Conservation (phyloP, 1,140 invertebrate genomes). For the Akabosia matsudoensis region DNA sequence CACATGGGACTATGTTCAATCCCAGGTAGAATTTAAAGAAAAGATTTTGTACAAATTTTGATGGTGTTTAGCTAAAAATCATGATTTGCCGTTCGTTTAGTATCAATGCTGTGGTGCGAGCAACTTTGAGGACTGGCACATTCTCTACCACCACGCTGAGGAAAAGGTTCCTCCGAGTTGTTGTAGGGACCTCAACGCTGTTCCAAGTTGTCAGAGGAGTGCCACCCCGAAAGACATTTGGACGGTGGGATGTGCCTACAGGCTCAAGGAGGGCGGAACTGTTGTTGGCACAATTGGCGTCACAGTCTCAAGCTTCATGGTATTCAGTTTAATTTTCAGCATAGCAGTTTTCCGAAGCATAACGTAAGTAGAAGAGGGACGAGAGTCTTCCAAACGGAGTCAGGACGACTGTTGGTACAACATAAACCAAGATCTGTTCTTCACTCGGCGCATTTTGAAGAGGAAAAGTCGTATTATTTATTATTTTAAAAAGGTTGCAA, state of each 20-base stretch:
- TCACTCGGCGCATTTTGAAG: too few species aligned
- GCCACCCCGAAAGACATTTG: conserved; percentile 63
- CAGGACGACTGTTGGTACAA: too few species aligned
- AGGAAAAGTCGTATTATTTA: too few species aligned
- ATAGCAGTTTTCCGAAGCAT: conserved; percentile 50
- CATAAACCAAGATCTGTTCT: too few species aligned
- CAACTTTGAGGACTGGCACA: conserved; percentile 66
- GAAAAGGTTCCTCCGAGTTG: conserved; percentile 72
- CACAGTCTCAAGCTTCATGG: conserved; percentile 75
- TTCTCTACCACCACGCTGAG: conserved; percentile 52
- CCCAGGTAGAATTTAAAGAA: conserved; percentile 22
- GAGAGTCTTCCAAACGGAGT: too few species aligned
- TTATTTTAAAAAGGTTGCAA: too few species aligned
- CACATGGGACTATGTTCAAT: conserved; percentile 67
- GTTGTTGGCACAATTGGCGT: conserved; percentile 77
- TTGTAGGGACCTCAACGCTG: conserved; percentile 58
- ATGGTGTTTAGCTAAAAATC: neutral
- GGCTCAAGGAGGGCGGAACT: conserved; percentile 71
- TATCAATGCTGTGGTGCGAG: conserved; percentile 79
- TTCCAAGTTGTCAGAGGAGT: conserved; percentile 58
- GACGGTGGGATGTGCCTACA: conserved; percentile 67
- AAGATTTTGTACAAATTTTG: neutral
- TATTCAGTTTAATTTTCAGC: conserved; percentile 53
- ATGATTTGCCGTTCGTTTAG: conserved; percentile 50
- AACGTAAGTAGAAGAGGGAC: conserved; percentile 32